phyloP scores from a whole-genome alignment of 2,113 vertebrate species.

The Paralichthys olivaceus region DNA sequence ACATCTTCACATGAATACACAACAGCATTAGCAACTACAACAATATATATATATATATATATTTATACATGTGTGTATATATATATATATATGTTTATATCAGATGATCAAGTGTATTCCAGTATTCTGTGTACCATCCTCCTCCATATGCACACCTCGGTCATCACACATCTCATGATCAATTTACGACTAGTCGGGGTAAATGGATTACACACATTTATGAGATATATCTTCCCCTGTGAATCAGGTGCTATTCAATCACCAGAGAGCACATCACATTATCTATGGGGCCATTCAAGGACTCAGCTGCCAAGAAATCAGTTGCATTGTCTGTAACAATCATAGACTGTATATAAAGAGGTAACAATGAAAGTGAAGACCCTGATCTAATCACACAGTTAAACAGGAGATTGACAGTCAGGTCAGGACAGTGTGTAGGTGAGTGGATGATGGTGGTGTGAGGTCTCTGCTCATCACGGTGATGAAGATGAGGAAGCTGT shows the following conservation, averaged over 20 bases:
- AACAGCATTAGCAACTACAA: slow-evolving; percentile 3
- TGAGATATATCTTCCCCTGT: slow-evolving; percentile 31
- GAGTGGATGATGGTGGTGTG: neutral
- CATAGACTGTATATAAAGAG: too few species aligned
- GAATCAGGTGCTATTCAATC: slow-evolving; percentile 46
- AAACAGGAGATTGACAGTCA: slow-evolving; percentile 13
- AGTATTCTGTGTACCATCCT: neutral
- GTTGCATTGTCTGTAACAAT: slow-evolving; percentile 41
- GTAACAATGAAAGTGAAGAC: slow-evolving; percentile 33
- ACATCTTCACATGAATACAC: neutral
- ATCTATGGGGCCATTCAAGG: slow-evolving; percentile 25
- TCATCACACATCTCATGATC: slow-evolving; percentile 8
- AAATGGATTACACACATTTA: slow-evolving; percentile 44
- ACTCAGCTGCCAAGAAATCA: slow-evolving; percentile 46
- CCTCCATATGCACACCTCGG: neutral
- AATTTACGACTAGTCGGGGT: slow-evolving; percentile 21
- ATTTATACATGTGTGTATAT: too few species aligned
- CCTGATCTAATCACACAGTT: slow-evolving; percentile 42
- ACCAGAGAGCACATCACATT: slow-evolving; percentile 35
- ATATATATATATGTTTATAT: neutral
- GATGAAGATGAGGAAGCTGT: neutral
- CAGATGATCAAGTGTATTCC: too few species aligned
- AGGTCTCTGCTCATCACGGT: neutral
- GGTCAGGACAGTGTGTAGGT: slow-evolving; percentile 4
- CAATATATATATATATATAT: too few species aligned